Conservation (phyloP, 2,888 invertebrate genomes). For the Drosophila demipolita region DNA sequence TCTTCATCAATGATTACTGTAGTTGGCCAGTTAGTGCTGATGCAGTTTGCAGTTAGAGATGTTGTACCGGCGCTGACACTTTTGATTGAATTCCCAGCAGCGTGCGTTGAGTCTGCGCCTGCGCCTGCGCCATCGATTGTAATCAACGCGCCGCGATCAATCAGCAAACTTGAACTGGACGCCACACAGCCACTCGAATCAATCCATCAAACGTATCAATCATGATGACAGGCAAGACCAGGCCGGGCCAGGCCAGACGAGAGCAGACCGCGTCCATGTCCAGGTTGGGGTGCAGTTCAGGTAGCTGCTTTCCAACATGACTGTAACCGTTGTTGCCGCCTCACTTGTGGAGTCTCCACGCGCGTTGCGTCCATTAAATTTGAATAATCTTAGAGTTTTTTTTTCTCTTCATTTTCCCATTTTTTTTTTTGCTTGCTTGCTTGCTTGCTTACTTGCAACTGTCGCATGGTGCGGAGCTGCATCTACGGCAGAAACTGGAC, state of each 20-base stretch:
- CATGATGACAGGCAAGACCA: slow-evolving; percentile 80
- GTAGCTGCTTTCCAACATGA: slow-evolving; percentile 54
- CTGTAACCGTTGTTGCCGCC: slow-evolving; percentile 54
- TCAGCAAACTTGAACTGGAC: slow-evolving; percentile 67
- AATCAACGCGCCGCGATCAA: slow-evolving; percentile 76
- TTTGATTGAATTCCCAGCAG: slow-evolving; percentile 83
- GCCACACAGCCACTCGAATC: slow-evolving; percentile 75
- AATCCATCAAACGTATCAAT: slow-evolving; percentile 84
- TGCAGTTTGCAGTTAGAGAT: slow-evolving; percentile 64
- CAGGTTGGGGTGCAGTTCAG: slow-evolving; percentile 26
- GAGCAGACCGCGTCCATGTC: slow-evolving; percentile 5
- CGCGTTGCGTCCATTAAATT: slow-evolving; percentile 77
- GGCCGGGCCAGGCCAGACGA: slow-evolving; percentile 25
- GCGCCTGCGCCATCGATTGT: slow-evolving; percentile 58
- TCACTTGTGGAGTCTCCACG: slow-evolving; percentile 66
- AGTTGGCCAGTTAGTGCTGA: slow-evolving; percentile 59
- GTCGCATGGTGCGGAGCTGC: slow-evolving; percentile 51
- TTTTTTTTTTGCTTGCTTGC: slow-evolving; percentile 33
- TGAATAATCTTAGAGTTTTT: slow-evolving; percentile 72
- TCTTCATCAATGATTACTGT: slow-evolving; percentile 27
- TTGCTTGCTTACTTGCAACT: slow-evolving; percentile 48
- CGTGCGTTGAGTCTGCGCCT: slow-evolving; percentile 55
- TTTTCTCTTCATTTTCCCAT: slow-evolving; percentile 13
- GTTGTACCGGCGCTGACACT: slow-evolving; percentile 78
- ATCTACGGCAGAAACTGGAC: slow-evolving; percentile 29